Evolutionary conservation across 1,140 invertebrate species (phyloP).

Genomic region (Armadillidium nasatum): DNA sequence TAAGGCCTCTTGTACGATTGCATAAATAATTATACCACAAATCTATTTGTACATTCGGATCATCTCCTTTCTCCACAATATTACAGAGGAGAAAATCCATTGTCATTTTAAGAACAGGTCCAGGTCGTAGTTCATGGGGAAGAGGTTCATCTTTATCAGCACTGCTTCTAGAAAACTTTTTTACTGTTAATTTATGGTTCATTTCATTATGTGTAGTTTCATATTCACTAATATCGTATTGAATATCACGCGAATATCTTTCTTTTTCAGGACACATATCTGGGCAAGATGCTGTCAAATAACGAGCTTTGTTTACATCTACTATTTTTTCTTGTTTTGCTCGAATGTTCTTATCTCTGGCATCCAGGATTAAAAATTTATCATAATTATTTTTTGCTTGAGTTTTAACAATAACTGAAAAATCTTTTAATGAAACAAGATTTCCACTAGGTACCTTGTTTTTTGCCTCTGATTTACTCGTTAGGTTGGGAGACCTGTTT

Average conservation of each 20-base stretch:
- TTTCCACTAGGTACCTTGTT: background rate
- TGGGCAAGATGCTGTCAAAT: slow-evolving; percentile 61
- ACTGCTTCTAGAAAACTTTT: slow-evolving; percentile 91
- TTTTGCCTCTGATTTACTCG: background rate
- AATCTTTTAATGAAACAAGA: slow-evolving; percentile 25
- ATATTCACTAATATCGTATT: slow-evolving; percentile 65
- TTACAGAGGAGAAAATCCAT: slow-evolving; percentile 84
- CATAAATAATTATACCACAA: slow-evolving; percentile 85
- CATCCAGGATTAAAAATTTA: slow-evolving; percentile 62
- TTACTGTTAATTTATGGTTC: slow-evolving; percentile 60
- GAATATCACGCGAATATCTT: slow-evolving; percentile 74
- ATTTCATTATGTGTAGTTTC: slow-evolving; percentile 54
- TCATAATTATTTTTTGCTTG: slow-evolving; percentile 54
- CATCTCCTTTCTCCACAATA: slow-evolving; percentile 65
- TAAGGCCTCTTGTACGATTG: slow-evolving; percentile 83
- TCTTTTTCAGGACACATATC: slow-evolving; percentile 99
- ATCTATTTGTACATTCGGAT: slow-evolving; percentile 49
- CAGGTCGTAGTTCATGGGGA: slow-evolving; percentile 82
- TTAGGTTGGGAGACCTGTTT: background rate
- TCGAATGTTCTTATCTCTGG: slow-evolving; percentile 64
- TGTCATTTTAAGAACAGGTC: slow-evolving; percentile 71
- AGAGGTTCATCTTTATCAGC: slow-evolving; percentile 92
- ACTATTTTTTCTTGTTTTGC: slow-evolving; percentile 35
- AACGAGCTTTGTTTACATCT: slow-evolving; percentile 38
- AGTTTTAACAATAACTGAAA: slow-evolving; percentile 32